phyloP scores from a whole-genome alignment of 1,140 invertebrate species.

The Matsumurasca onukii region DNA sequence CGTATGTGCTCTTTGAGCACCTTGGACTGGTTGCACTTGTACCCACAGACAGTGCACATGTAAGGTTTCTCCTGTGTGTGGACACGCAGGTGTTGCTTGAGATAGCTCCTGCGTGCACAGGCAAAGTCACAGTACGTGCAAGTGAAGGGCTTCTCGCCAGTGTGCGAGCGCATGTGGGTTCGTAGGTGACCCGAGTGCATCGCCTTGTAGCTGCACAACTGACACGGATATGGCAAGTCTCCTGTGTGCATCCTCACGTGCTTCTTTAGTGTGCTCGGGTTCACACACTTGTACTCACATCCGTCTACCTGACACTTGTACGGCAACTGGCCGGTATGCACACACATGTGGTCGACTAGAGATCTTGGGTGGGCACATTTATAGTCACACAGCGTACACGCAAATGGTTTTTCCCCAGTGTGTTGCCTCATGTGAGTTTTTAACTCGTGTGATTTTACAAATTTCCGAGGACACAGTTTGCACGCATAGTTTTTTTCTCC shows the following conservation, averaged over 20 bases:
- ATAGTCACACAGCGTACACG: constrained; percentile 45
- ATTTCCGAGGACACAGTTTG: constrained; percentile 31
- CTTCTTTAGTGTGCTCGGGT: constrained; percentile 30
- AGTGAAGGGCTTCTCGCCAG: constrained; percentile 32
- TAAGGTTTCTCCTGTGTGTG: constrained; percentile 77
- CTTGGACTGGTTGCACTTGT: constrained; percentile 54
- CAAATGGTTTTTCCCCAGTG: constrained; percentile 34
- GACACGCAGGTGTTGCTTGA: constrained; percentile 51
- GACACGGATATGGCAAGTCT: constrained; percentile 65
- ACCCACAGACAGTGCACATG: constrained; percentile 63
- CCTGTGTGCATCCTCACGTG: constrained; percentile 65
- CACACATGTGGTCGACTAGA: constrained; percentile 33
- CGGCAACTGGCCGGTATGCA: constrained; percentile 33
- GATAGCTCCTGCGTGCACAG: constrained; percentile 26
- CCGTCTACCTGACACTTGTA: constrained; percentile 28
- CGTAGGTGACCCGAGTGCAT: constrained; percentile 1
- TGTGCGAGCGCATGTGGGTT: constrained; percentile 25
- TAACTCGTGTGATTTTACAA: constrained; percentile 28
- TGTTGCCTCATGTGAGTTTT: constrained; percentile 16
- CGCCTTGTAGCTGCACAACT: neutral
- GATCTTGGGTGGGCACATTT: constrained; percentile 51
- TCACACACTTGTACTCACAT: constrained; percentile 31
- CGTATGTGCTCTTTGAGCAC: constrained; percentile 52
- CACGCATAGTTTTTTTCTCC: constrained; percentile 37
- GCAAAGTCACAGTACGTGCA: constrained; percentile 29